A percentile compares a stretch with the other conserved stretches of the same genome.
Conservation (phyloP, 1,140 invertebrate genomes). For the Eumeta japonica region DNA sequence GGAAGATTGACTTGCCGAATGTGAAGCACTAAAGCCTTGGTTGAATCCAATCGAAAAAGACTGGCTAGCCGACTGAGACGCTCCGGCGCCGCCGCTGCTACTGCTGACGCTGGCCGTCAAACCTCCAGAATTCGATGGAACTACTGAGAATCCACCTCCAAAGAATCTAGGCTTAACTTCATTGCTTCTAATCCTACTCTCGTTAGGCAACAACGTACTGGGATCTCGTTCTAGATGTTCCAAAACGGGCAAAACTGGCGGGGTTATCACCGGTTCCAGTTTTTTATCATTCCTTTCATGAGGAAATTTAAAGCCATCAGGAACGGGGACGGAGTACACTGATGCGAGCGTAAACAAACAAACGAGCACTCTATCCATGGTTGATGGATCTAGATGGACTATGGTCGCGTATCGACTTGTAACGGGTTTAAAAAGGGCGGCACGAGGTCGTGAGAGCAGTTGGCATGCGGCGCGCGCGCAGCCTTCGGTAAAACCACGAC, state of each 20-base stretch:
- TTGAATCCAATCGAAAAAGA: constrained; percentile 49
- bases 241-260: constrained; percentile 41
- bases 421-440: constrained; percentile 52
- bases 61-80: constrained; percentile 43
- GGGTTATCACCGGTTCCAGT: constrained; percentile 41
- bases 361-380: constrained; percentile 34
- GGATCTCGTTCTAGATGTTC: constrained; percentile 48
- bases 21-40: constrained; percentile 45
- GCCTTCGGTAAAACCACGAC: constrained; percentile 56
- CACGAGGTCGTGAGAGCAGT: constrained; percentile 38
- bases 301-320: constrained; percentile 38
- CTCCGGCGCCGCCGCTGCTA: constrained; percentile 31
- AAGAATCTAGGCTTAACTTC: constrained; percentile 29
- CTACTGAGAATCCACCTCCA: constrained; percentile 35
- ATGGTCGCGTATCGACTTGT: constrained; percentile 29
- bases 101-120: constrained; percentile 40
- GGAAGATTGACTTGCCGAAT: constrained; percentile 44
- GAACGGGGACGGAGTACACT: constrained; percentile 22
- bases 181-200: constrained; percentile 13
- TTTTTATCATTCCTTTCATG: constrained; percentile 32
- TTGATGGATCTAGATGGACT: constrained; percentile 32
- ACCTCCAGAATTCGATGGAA: constrained; percentile 32
- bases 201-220: constrained; percentile 35
- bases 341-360: constrained; percentile 18
- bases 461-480: constrained; percentile 53